phyloP scores from a whole-genome alignment of 2,888 invertebrate genomes.

The Ceraclea dissimilis region DNA sequence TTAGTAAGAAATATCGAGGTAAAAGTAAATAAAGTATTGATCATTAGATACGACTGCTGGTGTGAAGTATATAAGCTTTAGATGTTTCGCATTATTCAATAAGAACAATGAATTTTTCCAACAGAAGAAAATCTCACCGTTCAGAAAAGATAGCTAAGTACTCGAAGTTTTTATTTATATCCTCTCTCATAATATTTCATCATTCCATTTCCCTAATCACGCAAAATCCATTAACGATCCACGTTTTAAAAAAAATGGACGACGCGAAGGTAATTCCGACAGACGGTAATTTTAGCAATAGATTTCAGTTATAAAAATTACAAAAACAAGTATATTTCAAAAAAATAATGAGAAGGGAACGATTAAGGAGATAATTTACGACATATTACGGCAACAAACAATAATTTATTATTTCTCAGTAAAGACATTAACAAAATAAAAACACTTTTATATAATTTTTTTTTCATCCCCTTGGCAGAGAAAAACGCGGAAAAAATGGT shows the following conservation, averaged over 20 bases:
- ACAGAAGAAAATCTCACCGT: too few species aligned
- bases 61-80: too few species aligned
- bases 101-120: too few species aligned
- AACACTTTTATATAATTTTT: neutral
- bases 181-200: neutral
- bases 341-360: constrained; percentile 2
- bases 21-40: too few species aligned
- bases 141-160: too few species aligned
- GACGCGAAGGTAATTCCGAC: neutral
- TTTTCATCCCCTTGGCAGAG: constrained; percentile 1
- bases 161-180: neutral
- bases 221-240: neutral
- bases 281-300: neutral
- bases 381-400: neutral
- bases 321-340: neutral
- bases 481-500: constrained; percentile 1
- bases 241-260: neutral
- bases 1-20: too few species aligned
- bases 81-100: too few species aligned
- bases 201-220: neutral
- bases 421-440: constrained; percentile 7
- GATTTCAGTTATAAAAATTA: neutral
- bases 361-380: constrained; percentile 9
- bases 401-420: constrained; percentile 7
- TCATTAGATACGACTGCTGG: too few species aligned